Percentiles rank a stretch among this genome's conserved stretches.
Conservation (phyloP, 2,797 vertebrate species). For the Schizopygopsis pylzovi region DNA sequence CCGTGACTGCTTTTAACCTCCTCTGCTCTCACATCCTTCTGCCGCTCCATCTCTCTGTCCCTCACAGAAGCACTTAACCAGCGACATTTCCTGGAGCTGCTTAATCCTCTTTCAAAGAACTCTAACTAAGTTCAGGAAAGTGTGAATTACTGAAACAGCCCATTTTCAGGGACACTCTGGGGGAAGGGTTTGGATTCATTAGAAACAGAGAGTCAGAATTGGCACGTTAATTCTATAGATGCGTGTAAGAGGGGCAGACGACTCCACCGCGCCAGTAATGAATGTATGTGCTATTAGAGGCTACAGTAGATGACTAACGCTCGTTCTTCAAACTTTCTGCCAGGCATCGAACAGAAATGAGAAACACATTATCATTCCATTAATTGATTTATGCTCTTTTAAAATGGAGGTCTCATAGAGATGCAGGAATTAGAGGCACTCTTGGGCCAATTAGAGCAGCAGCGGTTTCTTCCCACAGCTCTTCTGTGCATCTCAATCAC, state of each 20-base stretch:
- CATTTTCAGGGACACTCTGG: constrained; percentile 53
- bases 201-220: constrained; percentile 53
- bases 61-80: constrained; percentile 61
- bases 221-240: constrained; percentile 54
- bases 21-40: constrained; percentile 13
- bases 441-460: constrained; percentile 76
- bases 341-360: constrained; percentile 72
- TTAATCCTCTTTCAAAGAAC: constrained; percentile 62
- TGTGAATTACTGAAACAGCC: constrained; percentile 57
- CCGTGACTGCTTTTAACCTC: constrained; percentile 62
- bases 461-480: constrained; percentile 48
- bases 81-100: constrained; percentile 60
- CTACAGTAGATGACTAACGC: constrained; percentile 42
- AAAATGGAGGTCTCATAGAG: constrained; percentile 76
- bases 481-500: constrained; percentile 75
- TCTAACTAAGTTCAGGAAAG: constrained; percentile 57
- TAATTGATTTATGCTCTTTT: constrained; percentile 78
- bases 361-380: constrained; percentile 76
- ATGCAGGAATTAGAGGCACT: constrained; percentile 73
- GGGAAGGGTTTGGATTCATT: constrained; percentile 55
- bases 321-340: constrained; percentile 64
- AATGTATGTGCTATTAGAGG: constrained; percentile 56
- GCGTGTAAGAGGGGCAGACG: constrained; percentile 54
- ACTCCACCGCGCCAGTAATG: constrained; percentile 50
- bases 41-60: constrained; percentile 42